Percentiles rank a stretch among this genome's conserved stretches.
Conservation (phyloP, 1,140 invertebrate genomes). For the Drosophila suzukii region DNA sequence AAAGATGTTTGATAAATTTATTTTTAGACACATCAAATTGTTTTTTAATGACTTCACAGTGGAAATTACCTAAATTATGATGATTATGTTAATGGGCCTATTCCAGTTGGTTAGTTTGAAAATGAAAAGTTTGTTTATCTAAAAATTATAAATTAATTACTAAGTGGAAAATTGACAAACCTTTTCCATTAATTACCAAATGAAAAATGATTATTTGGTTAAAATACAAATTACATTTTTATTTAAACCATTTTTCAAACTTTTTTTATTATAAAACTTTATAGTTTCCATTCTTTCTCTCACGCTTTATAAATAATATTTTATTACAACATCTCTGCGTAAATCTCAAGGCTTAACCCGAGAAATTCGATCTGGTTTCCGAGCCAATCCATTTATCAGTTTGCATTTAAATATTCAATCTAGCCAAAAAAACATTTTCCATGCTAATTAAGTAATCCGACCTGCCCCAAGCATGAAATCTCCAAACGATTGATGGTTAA, state of each 20-base stretch:
- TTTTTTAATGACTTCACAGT: background rate
- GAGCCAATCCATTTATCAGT: conserved; percentile 5
- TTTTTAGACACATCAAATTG: conserved; percentile 17
- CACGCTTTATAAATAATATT: background rate
- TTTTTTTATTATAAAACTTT: background rate
- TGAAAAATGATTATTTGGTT: too few relatives aligned
- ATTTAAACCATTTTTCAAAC: background rate
- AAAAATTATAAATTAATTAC: background rate
- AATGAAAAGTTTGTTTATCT: background rate
- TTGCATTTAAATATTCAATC: conserved; percentile 30
- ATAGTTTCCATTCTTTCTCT: background rate
- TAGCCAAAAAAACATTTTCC: conserved; percentile 37
- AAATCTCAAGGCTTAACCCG: conserved; percentile 28
- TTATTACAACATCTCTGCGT: conserved; percentile 27
- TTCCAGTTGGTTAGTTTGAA: background rate
- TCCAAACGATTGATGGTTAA: conserved; percentile 8
- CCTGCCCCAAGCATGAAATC: conserved; percentile 45
- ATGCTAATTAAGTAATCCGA: conserved; percentile 50
- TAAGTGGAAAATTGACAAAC: background rate
- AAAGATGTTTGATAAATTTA: conserved; percentile 11
- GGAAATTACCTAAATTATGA: conserved; percentile 8
- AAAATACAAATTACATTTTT: background rate
- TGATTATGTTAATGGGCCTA: conserved; percentile 5
- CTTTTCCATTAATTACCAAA: too few relatives aligned
- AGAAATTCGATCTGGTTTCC: conserved; percentile 34